Percentiles rank a stretch among this genome's conserved stretches.
phyloP scores from a whole-genome alignment of 1,140 invertebrate species.

The Nebria ingens region DNA sequence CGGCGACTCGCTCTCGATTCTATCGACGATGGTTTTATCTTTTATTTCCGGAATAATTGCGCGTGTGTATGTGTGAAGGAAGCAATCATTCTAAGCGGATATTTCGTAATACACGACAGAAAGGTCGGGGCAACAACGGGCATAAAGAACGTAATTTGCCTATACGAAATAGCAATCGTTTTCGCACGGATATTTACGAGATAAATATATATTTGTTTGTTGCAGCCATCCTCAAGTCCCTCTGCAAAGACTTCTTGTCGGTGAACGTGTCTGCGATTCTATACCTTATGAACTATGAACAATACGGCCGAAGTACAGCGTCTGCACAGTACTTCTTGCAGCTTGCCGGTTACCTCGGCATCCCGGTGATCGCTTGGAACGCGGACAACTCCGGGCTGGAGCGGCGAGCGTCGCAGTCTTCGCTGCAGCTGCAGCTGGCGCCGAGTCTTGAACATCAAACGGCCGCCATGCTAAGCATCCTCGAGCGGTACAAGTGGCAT shows the following conservation, averaged over 20 bases:
- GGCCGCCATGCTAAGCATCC: slow-evolving; percentile 84
- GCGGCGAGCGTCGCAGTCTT: slow-evolving; percentile 69
- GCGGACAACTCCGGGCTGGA: slow-evolving; percentile 72
- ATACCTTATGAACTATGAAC: slow-evolving; percentile 88
- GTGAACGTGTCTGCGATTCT: slow-evolving; percentile 84
- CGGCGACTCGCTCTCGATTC: no score
- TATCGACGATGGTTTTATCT: no score
- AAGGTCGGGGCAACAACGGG: no score
- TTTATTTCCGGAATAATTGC: no score
- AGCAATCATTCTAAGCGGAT: no score
- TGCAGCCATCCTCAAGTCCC: slow-evolving; percentile 70
- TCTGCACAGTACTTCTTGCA: slow-evolving; percentile 90
- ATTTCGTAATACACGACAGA: no score
- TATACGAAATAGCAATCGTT: no score
- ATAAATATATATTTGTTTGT: no score
- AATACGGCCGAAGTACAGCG: slow-evolving; percentile 76
- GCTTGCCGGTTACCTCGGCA: slow-evolving; percentile 58
- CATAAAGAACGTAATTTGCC: no score
- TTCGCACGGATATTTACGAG: no score
- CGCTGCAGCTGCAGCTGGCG: slow-evolving; percentile 78
- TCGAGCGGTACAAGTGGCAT: slow-evolving; percentile 93
- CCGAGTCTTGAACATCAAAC: slow-evolving; percentile 90
- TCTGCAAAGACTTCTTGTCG: slow-evolving; percentile 80
- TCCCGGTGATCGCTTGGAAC: slow-evolving; percentile 90
- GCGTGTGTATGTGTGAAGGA: no score